These are phyloP conservation scores for Mus spicilegus DNA, from an alignment of 2,113 vertebrate species.

Conservation along the genomic window DNA sequence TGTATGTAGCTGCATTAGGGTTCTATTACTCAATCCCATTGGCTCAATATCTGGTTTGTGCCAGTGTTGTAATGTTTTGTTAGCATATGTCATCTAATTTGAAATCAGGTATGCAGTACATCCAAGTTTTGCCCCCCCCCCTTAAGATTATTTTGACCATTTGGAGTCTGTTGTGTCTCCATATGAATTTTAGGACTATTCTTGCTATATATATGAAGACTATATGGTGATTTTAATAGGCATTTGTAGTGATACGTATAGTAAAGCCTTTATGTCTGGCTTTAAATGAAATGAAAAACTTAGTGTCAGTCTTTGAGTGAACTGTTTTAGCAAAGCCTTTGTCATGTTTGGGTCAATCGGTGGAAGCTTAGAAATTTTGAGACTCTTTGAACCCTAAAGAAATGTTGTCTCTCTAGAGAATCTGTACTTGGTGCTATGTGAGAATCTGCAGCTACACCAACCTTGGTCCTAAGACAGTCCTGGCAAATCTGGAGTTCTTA, in stretches of 20 bases:
- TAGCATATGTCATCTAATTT: background rate
- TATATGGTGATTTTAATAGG: background rate
- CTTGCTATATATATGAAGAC: background rate
- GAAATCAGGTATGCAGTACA: background rate
- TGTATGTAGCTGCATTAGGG: background rate
- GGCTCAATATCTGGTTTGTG: background rate
- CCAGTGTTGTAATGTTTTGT: background rate
- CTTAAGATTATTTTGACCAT: background rate
- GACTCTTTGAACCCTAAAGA: no score
- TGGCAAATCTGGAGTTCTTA: no score
- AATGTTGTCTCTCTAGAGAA: no score
- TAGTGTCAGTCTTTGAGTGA: no score
- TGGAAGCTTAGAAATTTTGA: no score
- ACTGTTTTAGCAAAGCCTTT: no score
- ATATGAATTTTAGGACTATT: constrained; percentile 15
- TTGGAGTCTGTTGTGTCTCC: background rate
- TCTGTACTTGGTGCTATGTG: no score
- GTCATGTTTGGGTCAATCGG: no score
- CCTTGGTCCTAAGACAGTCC: no score
- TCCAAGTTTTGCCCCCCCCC: background rate
- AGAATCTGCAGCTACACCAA: no score
- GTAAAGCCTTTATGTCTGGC: no score
- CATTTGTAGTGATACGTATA: background rate
- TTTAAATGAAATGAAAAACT: no score
- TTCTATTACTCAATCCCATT: background rate